Base-by-base conservation (phyloP, 1,140 invertebrate species). In the Caenorhabditis latens region DNA sequence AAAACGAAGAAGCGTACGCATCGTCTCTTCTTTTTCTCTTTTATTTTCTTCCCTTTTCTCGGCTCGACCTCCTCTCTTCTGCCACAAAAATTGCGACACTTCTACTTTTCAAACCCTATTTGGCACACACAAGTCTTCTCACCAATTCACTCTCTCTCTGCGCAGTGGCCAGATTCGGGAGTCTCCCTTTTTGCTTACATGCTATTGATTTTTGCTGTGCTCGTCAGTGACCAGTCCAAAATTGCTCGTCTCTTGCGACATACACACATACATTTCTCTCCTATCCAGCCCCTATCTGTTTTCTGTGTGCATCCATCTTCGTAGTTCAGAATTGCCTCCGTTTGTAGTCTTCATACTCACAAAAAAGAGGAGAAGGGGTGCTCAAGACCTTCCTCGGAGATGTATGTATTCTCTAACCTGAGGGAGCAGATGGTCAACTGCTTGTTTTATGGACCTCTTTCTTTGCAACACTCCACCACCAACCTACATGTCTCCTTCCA, bases 181-280 rank as follows among this genome's bases (percentile, higher is more conserved):
- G 40, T 67, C 63, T 67, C 42, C 11, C 65, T 71, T 46, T 71
- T 71, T 50, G 40, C 46, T 50, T 50, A 75, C 43, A 75, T 16
- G 43, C 19, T 79, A 79, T 79, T 53, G 71, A 79, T 79, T 79
- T 79, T 79, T 53, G 46, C 43, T 79, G 21, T 79, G 46, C 71
- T 79, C 71, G 71, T 79, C 71, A 53, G n/a, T 79, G 71, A 79
- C 71, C 43, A 79, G 71, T 79, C 71, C 71, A 11, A 79, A 79
- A 79, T 50, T 79, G 43, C 71, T 79, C 46, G 43, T 24, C 46
- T 43, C 65, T 71, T 32, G 65, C 43, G 65, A 71, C 65, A 71
- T 46, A 71, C 40, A 46, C 43, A 71, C 65, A 71, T 40, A 65
- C 65, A 32, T 32, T 32, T 32, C 32, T 32, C 32, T 32, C 32